These are phyloP conservation scores for Varanus salvator DNA, from an alignment of 2,113 vertebrate species.

Conservation along the genomic window DNA sequence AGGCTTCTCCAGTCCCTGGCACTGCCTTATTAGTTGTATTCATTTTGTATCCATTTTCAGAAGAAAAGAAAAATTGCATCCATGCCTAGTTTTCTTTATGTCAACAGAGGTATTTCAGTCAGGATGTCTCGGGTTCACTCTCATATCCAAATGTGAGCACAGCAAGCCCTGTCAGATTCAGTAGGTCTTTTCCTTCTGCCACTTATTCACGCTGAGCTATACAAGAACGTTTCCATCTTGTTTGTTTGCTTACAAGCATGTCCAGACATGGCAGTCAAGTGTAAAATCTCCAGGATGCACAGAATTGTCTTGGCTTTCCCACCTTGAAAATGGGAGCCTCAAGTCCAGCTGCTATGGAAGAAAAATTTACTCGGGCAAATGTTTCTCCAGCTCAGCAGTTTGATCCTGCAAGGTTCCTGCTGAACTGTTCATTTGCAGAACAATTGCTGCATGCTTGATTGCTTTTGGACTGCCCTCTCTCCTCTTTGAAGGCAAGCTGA, in stretches of 20 bases:
- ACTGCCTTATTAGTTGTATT: neutral
- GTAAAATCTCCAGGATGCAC: neutral
- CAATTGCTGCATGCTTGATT: neutral
- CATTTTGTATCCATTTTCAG: neutral
- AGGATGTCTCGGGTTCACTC: neutral
- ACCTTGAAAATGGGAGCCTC: neutral
- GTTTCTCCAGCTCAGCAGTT: neutral
- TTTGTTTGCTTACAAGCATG: neutral
- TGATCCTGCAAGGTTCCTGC: neutral
- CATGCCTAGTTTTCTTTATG: neutral
- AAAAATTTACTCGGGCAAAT: neutral
- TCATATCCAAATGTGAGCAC: neutral
- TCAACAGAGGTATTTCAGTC: neutral
- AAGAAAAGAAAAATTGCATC: neutral
- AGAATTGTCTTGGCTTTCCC: neutral
- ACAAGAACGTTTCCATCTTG: neutral
- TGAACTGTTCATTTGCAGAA: neutral
- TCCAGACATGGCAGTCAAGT: neutral
- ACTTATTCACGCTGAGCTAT: neutral
- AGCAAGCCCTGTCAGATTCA: neutral
- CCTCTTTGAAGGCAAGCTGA: neutral
- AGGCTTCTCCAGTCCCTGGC: neutral
- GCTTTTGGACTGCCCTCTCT: neutral
- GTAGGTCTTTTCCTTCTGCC: neutral
- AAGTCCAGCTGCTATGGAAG: neutral